Conservation (phyloP, 2,888 invertebrate species). For the Pammene fasciana region DNA sequence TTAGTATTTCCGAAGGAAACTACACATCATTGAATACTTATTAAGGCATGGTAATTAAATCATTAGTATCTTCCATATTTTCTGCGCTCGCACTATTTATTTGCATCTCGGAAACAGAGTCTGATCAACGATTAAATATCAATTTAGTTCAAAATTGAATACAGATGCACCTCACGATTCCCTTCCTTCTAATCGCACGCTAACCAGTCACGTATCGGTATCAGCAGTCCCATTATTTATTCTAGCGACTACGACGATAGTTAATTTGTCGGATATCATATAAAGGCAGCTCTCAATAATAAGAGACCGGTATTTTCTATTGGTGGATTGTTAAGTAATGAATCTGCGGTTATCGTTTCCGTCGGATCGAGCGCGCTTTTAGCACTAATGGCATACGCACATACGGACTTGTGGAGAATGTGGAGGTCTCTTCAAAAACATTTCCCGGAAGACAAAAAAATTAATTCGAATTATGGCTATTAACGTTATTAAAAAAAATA, state of each 20-base stretch:
- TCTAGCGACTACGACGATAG: slow-evolving; percentile 24
- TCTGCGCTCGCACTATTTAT: background rate
- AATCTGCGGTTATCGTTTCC: slow-evolving; percentile 36
- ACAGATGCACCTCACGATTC: slow-evolving; percentile 51
- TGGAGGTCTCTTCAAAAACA: background rate
- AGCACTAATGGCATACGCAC: slow-evolving; percentile 43
- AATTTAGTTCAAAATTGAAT: slow-evolving; percentile 55
- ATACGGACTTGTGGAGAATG: background rate
- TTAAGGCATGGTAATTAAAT: no score
- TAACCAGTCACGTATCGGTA: slow-evolving; percentile 34
- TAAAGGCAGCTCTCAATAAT: slow-evolving; percentile 27
- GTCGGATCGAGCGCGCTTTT: slow-evolving; percentile 42
- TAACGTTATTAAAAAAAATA: no score
- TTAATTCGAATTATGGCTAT: background rate
- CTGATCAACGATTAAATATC: slow-evolving; percentile 55
- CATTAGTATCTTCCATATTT: no score
- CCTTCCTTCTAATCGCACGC: slow-evolving; percentile 14
- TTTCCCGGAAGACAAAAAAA: background rate
- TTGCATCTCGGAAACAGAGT: slow-evolving; percentile 11
- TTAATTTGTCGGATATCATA: slow-evolving; percentile 26
- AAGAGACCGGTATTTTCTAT: slow-evolving; percentile 23
- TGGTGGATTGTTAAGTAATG: slow-evolving; percentile 40
- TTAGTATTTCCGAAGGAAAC: no score
- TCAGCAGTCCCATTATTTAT: slow-evolving; percentile 26
- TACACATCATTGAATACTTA: no score